Evolutionary conservation across 2,888 invertebrate genomes (phyloP).

Genomic region (Caenorhabditis sp.): DNA sequence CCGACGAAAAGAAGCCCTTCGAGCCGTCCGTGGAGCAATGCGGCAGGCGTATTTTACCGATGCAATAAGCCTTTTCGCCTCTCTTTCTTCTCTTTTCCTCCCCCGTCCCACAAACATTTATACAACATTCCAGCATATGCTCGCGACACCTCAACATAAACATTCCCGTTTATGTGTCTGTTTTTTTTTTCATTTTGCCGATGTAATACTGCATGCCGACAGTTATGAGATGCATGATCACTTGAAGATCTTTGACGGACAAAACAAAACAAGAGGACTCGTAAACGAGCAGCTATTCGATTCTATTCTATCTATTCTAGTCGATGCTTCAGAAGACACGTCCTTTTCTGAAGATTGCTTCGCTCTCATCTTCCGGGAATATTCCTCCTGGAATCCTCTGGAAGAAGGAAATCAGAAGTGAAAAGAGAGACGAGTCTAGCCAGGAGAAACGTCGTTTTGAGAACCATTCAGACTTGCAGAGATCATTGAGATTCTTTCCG

Average conservation of each 20-base stretch:
- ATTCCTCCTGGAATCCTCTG: no score
- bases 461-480: no score
- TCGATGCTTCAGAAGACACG: no score
- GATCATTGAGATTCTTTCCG: no score
- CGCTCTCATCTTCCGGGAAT: no score
- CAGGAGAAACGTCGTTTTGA: no score
- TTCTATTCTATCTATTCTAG: no score
- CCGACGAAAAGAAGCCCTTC: not conserved
- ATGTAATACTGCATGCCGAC: not conserved
- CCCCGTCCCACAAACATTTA: conserved; percentile 9
- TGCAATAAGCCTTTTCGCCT: not conserved
- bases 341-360: no score
- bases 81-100: not conserved
- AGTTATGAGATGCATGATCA: not conserved
- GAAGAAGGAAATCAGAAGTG: no score
- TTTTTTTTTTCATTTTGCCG: not conserved
- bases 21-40: conserved; percentile 1
- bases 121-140: conserved; percentile 27
- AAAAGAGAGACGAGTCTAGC: no score
- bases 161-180: not conserved
- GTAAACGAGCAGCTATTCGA: no score
- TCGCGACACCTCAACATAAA: conserved; percentile 46
- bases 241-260: not conserved
- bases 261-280: no score
- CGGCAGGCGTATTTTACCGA: conserved; percentile 21